Conservation (phyloP, 2,888 invertebrate genomes). For the Plebejus melissa region DNA sequence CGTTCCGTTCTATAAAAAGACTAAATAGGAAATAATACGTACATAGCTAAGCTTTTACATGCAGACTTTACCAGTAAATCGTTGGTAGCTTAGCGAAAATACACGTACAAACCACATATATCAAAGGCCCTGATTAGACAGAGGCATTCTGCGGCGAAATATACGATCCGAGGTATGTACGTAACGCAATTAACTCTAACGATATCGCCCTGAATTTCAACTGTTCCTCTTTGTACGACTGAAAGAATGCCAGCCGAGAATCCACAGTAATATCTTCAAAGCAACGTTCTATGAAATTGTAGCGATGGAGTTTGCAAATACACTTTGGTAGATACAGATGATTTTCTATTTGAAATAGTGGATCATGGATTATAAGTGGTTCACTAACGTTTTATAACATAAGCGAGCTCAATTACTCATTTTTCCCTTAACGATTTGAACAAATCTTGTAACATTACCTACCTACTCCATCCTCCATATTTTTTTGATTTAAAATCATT, state of each 20-base stretch:
- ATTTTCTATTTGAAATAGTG: neutral
- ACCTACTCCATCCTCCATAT: too few species aligned
- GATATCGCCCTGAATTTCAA: slow-evolving; percentile 17
- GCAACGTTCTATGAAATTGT: neutral
- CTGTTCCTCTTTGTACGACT: slow-evolving; percentile 15
- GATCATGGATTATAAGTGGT: too few species aligned
- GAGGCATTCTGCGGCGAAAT: slow-evolving; percentile 10
- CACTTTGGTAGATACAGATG: neutral
- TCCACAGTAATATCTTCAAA: slow-evolving; percentile 6
- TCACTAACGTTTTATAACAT: too few species aligned
- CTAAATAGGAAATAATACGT: too few species aligned
- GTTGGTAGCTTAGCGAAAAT: neutral
- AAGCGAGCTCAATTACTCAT: too few species aligned
- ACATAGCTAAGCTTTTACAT: neutral
- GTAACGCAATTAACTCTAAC: slow-evolving; percentile 17
- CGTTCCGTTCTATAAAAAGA: too few species aligned
- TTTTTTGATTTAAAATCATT: too few species aligned
- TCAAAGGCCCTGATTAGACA: slow-evolving; percentile 3
- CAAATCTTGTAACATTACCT: too few species aligned
- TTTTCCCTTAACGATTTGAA: too few species aligned
- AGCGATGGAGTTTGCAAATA: neutral
- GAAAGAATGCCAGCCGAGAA: slow-evolving; percentile 5
- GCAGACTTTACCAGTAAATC: neutral
- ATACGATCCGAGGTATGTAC: slow-evolving; percentile 14
- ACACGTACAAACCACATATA: neutral